phyloP scores from a whole-genome alignment of 1,140 invertebrate genomes.

The Drosophila mauritiana region DNA sequence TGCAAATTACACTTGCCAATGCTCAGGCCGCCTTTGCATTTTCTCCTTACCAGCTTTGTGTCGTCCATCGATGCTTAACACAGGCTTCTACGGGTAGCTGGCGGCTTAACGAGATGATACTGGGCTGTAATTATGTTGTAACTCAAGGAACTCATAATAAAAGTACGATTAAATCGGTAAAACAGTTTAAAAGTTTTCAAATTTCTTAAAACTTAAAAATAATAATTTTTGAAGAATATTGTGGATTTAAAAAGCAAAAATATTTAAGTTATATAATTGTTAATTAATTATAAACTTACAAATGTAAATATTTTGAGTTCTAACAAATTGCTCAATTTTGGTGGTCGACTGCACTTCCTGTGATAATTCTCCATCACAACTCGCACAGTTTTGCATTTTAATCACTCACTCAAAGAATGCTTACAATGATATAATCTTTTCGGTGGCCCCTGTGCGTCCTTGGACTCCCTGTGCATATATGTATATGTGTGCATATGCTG shows the following conservation, averaged over 20 bases:
- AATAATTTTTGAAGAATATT: too few species aligned
- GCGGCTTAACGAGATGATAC: slow-evolving; percentile 8
- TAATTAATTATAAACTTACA: neutral
- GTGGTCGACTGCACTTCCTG: neutral
- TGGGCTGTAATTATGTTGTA: neutral
- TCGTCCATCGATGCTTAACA: slow-evolving; percentile 69
- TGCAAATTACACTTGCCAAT: slow-evolving; percentile 70
- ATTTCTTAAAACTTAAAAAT: too few species aligned
- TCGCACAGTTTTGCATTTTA: slow-evolving; percentile 62
- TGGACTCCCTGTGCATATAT: slow-evolving; percentile 24
- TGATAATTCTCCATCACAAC: slow-evolving; percentile 60
- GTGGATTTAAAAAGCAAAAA: too few species aligned
- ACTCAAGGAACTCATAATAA: neutral
- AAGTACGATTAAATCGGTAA: neutral
- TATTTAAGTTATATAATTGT: too few species aligned
- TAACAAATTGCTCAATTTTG: too few species aligned
- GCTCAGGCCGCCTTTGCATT: neutral
- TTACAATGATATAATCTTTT: slow-evolving; percentile 77
- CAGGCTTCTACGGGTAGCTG: slow-evolving; percentile 35
- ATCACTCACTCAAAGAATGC: slow-evolving; percentile 81
- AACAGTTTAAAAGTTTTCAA: neutral
- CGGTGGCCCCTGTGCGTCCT: slow-evolving; percentile 23
- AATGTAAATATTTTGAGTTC: too few species aligned
- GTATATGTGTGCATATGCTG: slow-evolving; percentile 52
- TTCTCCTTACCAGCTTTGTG: slow-evolving; percentile 40